Conservation (phyloP, 2,113 vertebrate species). For the Labrus mixtus region DNA sequence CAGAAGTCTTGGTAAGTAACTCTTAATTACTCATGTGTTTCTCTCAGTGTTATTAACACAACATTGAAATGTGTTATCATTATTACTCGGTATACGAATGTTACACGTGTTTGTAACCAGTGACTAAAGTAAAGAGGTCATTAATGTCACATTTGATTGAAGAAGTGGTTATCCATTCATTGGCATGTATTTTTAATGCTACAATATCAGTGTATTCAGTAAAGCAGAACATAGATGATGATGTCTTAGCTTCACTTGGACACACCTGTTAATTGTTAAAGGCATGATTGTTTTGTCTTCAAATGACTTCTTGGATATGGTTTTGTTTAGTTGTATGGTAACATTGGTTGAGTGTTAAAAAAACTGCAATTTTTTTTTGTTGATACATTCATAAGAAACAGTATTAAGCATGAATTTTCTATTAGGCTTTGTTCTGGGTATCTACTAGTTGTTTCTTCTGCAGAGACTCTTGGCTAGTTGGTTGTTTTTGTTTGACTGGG, state of each 20-base stretch:
- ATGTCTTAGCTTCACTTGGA: neutral
- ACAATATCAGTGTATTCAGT: neutral
- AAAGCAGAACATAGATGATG: neutral
- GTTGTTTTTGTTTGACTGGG: neutral
- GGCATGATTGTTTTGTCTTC: neutral
- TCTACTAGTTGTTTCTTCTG: neutral
- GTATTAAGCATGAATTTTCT: neutral
- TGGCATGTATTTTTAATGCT: no score
- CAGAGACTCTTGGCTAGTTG: neutral
- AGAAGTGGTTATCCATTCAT: no score
- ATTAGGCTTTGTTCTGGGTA: neutral
- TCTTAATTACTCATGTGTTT: neutral
- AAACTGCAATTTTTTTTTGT: neutral
- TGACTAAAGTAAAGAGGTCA: no score
- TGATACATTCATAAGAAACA: neutral
- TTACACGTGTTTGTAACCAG: no score
- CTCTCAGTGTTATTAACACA: neutral
- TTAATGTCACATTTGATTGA: no score
- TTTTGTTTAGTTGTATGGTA: neutral
- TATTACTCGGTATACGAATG: no score
- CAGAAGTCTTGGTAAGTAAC: constrained; percentile 27
- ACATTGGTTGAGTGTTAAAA: no score
- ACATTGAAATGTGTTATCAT: neutral
- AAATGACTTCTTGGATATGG: neutral
- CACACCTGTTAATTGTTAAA: neutral